phyloP scores from a whole-genome alignment of 2,888 invertebrate species.

The Watsonalla cultraria region DNA sequence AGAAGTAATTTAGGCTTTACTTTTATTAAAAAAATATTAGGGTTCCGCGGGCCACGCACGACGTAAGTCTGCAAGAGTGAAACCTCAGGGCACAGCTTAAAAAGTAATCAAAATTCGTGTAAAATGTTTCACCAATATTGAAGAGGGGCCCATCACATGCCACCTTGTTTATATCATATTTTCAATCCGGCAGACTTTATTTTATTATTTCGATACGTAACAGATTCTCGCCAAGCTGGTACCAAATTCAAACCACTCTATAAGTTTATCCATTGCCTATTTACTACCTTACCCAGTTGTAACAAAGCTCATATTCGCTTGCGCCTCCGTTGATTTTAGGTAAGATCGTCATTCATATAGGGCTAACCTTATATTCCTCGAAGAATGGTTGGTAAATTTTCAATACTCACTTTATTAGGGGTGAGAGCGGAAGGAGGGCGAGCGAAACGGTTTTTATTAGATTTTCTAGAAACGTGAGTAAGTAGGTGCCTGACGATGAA shows the following conservation, averaged over 20 bases:
- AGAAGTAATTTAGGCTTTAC: too few relatives aligned
- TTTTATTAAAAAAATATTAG: too few relatives aligned
- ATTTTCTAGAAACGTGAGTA: constrained; percentile 69
- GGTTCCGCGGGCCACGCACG: too few relatives aligned
- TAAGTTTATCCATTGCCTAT: constrained; percentile 1
- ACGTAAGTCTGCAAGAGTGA: too few relatives aligned
- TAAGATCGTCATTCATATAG: constrained; percentile 53
- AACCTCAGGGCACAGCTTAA: too few relatives aligned
- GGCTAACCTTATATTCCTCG: constrained; percentile 73
- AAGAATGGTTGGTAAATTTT: constrained; percentile 79
- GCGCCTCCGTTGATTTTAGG: constrained; percentile 26
- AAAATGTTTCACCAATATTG: neutral
- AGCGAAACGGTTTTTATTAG: constrained; percentile 72
- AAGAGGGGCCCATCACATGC: constrained; percentile 7
- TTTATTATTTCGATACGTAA: constrained; percentile 57
- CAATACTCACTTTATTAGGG: constrained; percentile 79
- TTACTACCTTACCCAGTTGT: constrained; percentile 9
- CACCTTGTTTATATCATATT: constrained; percentile 58
- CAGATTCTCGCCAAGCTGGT: constrained; percentile 30
- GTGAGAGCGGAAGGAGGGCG: constrained; percentile 63
- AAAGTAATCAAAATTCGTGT: neutral
- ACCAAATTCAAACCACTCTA: constrained; percentile 41
- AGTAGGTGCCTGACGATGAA: constrained; percentile 33
- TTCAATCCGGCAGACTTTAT: constrained; percentile 49
- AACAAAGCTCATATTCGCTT: constrained; percentile 25